Conservation (phyloP, 2,113 vertebrate species). For the Archocentrus centrarchus region DNA sequence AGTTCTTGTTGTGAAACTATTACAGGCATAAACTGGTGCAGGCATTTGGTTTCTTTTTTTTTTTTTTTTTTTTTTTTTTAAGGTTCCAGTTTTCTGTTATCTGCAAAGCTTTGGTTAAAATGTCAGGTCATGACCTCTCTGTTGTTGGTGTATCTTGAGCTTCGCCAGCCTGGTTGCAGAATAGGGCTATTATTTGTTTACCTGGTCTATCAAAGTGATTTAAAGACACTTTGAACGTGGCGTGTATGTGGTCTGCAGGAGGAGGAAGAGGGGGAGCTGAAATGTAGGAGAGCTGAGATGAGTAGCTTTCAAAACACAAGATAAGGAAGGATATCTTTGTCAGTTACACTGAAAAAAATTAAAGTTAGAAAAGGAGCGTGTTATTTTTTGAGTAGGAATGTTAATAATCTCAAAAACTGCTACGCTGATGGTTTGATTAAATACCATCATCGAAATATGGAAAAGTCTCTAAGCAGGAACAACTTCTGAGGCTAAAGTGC, state of each 20-base stretch:
- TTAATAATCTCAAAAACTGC: neutral
- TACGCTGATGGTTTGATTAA: neutral
- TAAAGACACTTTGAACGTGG: conserved; percentile 7
- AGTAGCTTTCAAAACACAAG: conserved; percentile 9
- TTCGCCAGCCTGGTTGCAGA: neutral
- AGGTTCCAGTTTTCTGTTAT: neutral
- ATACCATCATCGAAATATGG: neutral
- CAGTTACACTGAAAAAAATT: neutral
- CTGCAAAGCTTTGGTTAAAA: neutral
- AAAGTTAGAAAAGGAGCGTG: neutral
- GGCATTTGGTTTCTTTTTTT: neutral
- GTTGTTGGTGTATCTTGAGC: neutral
- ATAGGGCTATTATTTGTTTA: conserved; percentile 9
- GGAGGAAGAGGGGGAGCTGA: neutral
- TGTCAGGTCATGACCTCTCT: neutral
- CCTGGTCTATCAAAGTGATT: conserved; percentile 39
- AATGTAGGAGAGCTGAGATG: conserved; percentile 1
- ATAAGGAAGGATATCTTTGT: neutral
- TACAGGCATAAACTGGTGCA: neutral
- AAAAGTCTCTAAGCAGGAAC: neutral
- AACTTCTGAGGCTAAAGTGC: neutral
- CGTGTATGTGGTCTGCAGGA: conserved; percentile 7
- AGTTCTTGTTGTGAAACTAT: neutral
- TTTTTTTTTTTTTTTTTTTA: neutral
- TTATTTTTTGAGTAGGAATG: neutral